Evolutionary conservation across 37 sponge, comb jelly and placozoan species (phyloP).

Genomic region (Aplysina aerophoba): DNA sequence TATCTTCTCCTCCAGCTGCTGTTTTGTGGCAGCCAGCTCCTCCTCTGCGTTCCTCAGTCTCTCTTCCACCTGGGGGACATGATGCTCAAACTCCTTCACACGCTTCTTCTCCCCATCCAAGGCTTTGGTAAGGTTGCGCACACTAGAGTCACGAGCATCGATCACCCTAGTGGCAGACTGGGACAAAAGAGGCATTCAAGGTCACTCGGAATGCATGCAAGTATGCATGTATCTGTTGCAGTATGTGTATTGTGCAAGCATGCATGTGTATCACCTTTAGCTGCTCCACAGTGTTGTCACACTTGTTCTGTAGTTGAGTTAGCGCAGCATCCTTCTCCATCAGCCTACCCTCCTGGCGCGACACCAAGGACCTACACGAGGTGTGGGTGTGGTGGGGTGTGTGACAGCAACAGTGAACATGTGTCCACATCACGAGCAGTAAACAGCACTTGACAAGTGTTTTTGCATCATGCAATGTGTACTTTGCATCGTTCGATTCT

Average conservation of each 20-base stretch:
- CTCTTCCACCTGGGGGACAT: slow-evolving; percentile 52
- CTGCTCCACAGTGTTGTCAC: slow-evolving; percentile 14
- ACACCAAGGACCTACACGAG: neutral
- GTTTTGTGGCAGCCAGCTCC: slow-evolving; percentile 38
- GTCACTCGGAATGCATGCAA: no score
- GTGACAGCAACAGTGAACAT: neutral
- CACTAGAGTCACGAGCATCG: slow-evolving; percentile 62
- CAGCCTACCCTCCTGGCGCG: neutral
- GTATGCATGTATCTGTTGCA: no score
- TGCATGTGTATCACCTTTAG: slow-evolving; percentile 12
- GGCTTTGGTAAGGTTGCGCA: slow-evolving; percentile 36
- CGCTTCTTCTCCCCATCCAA: slow-evolving; percentile 33
- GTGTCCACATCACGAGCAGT: neutral
- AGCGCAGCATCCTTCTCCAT: slow-evolving; percentile 34
- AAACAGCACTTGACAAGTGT: neutral
- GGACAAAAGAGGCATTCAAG: neutral
- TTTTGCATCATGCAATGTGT: neutral
- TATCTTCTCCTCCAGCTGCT: slow-evolving; percentile 78
- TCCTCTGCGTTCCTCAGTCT: slow-evolving; percentile 30
- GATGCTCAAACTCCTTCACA: slow-evolving; percentile 52
- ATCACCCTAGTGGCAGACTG: slow-evolving; percentile 64
- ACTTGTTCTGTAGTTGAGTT: slow-evolving; percentile 4
- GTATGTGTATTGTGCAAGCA: no score
- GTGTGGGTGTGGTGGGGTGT: neutral
- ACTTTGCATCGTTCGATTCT: neutral